A percentile compares a stretch with the other conserved stretches of the same genome.
Conservation (phyloP, 92 coral and sea anemone species). For the Umimayanthus kanabou region DNA sequence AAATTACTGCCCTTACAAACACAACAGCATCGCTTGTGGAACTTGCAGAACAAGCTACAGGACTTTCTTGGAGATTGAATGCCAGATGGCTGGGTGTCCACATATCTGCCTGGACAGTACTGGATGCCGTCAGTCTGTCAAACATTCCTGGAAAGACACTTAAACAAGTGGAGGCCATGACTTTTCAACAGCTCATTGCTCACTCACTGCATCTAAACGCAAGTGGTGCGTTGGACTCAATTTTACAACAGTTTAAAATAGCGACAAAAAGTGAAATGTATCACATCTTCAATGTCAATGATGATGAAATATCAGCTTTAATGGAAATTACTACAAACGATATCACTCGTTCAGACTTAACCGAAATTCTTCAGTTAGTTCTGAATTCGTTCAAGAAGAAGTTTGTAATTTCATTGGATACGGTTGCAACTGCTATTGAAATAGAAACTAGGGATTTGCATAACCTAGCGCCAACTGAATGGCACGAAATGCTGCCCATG, state of each 20-base stretch:
- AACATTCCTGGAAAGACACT: no score
- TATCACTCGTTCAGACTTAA: not conserved
- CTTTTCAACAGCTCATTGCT: not conserved
- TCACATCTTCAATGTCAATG: slow-evolving; percentile 47
- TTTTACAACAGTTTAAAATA: not conserved
- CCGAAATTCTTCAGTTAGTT: slow-evolving; percentile 21
- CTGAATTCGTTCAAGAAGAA: not conserved
- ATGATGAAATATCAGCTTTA: slow-evolving; percentile 45
- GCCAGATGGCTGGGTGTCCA: no score
- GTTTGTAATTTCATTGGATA: slow-evolving; percentile 25
- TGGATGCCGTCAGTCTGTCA: no score
- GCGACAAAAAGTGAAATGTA: slow-evolving; percentile 42
- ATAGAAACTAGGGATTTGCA: no score
- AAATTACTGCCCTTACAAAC: no score
- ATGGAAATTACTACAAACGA: slow-evolving; percentile 30
- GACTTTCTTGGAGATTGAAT: slow-evolving; percentile 53
- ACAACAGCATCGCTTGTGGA: slow-evolving; percentile 57
- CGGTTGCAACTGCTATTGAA: slow-evolving; percentile 20
- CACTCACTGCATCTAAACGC: slow-evolving; percentile 12
- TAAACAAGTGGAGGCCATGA: slow-evolving; percentile 31
- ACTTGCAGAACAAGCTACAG: slow-evolving; percentile 56
- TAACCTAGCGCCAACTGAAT: slow-evolving; percentile 69
- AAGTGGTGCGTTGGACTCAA: slow-evolving; percentile 4
- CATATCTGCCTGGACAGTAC: no score
- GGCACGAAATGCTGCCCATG: slow-evolving; percentile 66